Evolutionary conservation across 2,888 invertebrate species (phyloP), one percentile per base, ranked within the genome.

Genomic region (Ecliptopera silaceata): DNA sequence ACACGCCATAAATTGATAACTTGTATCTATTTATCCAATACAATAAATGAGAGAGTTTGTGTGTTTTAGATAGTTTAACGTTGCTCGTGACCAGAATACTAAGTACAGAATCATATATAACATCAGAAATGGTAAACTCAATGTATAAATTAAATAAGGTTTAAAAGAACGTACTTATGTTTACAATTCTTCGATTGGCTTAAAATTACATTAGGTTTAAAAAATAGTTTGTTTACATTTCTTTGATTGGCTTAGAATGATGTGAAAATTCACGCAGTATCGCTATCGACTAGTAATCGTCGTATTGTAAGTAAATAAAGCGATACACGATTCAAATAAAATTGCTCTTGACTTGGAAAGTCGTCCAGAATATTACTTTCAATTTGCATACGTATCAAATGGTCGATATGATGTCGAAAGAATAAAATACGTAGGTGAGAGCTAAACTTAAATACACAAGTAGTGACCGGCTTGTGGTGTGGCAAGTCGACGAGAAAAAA

Each of bases 361-460:
- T 68, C 44, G 47, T 18, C 51, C 32, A 36, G 55, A 45, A 51
- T 45, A 59, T 53, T 39, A 52, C 42, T 11, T 34, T 41, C 47
- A 56, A 54, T 70, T 75, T 70, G 69, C 67, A 71, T 65, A 61
- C 61, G 66, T 68, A 74, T 71, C 68, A 65, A n/a, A 68, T 49
- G 60, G 67, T 59, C 65, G 64, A 69, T 66, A 55, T 66, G 66
- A 73, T 77, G 71, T 72, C 71, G 72, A 72, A 76, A 75, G 61
- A 68, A 59, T 57, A 8, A 42, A 45, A 20, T n/a, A 44, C 26
- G 45, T 52, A 39, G 52, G 52, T 52, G 31, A 29, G 29, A 32
- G 32, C 45, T n/a, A 31, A 26, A 31, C 8, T 39, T n/a, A n/a
- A 11, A 22, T 44, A 36, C 36, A n/a, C n/a, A n/a, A n/a, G n/a